phyloP scores from a whole-genome alignment of 2,797 vertebrate genomes.

The Pantherophis vulpinus region DNA sequence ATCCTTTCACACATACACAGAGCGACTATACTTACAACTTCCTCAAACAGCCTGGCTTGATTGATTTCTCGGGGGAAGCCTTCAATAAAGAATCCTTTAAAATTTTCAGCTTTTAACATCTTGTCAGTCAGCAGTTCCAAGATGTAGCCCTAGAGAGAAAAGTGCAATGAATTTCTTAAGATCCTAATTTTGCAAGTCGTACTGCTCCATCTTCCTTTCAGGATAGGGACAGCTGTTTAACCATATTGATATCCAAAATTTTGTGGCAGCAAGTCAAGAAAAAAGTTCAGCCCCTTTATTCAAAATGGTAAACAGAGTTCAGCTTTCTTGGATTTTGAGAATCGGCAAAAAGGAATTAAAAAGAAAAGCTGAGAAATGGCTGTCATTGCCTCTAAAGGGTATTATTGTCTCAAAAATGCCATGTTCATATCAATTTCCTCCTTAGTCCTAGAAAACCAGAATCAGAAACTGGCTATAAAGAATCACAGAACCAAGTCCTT shows the following conservation, averaged over 20 bases:
- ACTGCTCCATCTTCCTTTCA: neutral
- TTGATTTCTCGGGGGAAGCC: slow-evolving; percentile 55
- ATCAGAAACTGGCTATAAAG: neutral
- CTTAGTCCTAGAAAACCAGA: neutral
- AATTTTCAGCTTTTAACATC: slow-evolving; percentile 33
- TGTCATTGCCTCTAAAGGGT: neutral
- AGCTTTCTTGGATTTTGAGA: neutral
- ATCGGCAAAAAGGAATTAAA: neutral
- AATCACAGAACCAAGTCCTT: neutral
- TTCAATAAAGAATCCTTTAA: slow-evolving; percentile 49
- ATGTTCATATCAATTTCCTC: neutral
- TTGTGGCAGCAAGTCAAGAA: neutral
- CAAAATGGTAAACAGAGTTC: neutral
- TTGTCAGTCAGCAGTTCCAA: slow-evolving; percentile 47
- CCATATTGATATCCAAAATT: neutral
- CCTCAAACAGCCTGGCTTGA: slow-evolving; percentile 59
- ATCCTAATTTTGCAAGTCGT: neutral
- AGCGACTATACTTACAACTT: slow-evolving; percentile 29
- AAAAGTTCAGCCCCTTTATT: neutral
- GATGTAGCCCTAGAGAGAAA: slow-evolving; percentile 42
- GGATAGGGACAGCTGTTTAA: neutral
- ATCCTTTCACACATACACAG: too few relatives aligned
- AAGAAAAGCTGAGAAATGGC: neutral
- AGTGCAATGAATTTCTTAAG: neutral
- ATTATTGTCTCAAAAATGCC: neutral